A percentile compares a stretch with the other conserved stretches of the same genome.
Conservation (phyloP, 1,140 invertebrate species). For the Oryzaephilus surinamensis region DNA sequence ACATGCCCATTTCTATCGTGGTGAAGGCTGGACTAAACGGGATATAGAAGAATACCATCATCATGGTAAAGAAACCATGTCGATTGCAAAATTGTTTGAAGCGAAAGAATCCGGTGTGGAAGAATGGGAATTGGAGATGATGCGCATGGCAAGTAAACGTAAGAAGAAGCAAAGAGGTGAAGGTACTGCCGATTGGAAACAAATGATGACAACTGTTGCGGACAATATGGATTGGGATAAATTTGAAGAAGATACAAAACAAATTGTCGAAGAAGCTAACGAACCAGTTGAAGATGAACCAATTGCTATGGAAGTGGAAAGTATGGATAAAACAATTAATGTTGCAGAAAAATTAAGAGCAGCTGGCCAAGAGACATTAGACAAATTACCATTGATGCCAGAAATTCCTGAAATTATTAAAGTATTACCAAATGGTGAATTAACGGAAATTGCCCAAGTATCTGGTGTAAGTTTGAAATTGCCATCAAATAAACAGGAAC, state of each 20-base stretch:
- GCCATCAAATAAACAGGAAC: conserved; percentile 40
- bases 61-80: conserved; percentile 43
- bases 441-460: conserved; percentile 46
- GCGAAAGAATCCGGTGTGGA: conserved; percentile 55
- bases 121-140: conserved; percentile 43
- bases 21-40: conserved; percentile 48
- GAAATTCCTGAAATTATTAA: conserved; percentile 52
- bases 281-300: conserved; percentile 30
- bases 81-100: conserved; percentile 62
- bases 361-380: conserved; percentile 40
- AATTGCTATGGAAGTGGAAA: conserved; percentile 38
- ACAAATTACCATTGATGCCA: conserved; percentile 47
- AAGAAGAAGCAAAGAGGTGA: conserved; percentile 37
- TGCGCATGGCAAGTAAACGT: conserved; percentile 28
- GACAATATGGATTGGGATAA: conserved; percentile 34
- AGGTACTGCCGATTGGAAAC: conserved; percentile 28
- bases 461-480: conserved; percentile 54
- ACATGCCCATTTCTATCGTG: conserved; percentile 46
- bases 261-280: conserved; percentile 28
- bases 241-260: conserved; percentile 37
- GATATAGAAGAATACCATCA: conserved; percentile 49
- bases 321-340: conserved; percentile 45
- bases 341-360: conserved; percentile 43
- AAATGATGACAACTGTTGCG: conserved; percentile 23
- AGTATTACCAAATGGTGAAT: conserved; percentile 49